These are phyloP conservation scores for Drosophila busckii DNA, from an alignment of 1,140 invertebrate species.

Conservation along the genomic window DNA sequence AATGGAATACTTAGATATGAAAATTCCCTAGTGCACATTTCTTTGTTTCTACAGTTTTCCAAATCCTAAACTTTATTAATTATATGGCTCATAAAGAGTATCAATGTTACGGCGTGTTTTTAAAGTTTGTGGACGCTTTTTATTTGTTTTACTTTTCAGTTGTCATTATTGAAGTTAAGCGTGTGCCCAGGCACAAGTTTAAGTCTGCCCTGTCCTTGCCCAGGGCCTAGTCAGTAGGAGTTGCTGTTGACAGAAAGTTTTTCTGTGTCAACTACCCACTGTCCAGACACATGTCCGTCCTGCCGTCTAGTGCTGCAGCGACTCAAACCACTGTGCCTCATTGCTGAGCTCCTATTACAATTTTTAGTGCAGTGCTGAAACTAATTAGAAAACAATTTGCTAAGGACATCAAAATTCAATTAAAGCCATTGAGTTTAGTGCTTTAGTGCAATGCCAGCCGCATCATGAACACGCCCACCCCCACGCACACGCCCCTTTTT, in stretches of 20 bases:
- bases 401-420: constrained; percentile 76
- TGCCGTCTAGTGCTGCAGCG: too few species aligned
- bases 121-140: too few species aligned
- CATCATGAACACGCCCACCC: not conserved
- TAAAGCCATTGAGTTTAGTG: constrained; percentile 73
- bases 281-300: constrained; percentile 6
- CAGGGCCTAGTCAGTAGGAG: constrained; percentile 33
- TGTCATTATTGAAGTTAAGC: constrained; percentile 51
- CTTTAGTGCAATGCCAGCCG: constrained; percentile 58
- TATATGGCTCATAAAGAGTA: too few species aligned
- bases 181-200: constrained; percentile 3
- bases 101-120: too few species aligned
- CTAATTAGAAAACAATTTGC: constrained; percentile 77
- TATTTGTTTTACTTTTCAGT: constrained; percentile 60
- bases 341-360: constrained; percentile 3
- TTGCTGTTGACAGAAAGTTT: constrained; percentile 67
- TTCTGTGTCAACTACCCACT: constrained; percentile 62
- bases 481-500: not conserved
- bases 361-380: constrained; percentile 28
- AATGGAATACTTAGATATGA: too few species aligned
- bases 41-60: too few species aligned
- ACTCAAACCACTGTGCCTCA: not conserved
- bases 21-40: too few species aligned
- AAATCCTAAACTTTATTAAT: too few species aligned
- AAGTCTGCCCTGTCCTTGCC: too few species aligned